phyloP scores from a whole-genome alignment of 2,797 vertebrate genomes.

The Lithobates pipiens region DNA sequence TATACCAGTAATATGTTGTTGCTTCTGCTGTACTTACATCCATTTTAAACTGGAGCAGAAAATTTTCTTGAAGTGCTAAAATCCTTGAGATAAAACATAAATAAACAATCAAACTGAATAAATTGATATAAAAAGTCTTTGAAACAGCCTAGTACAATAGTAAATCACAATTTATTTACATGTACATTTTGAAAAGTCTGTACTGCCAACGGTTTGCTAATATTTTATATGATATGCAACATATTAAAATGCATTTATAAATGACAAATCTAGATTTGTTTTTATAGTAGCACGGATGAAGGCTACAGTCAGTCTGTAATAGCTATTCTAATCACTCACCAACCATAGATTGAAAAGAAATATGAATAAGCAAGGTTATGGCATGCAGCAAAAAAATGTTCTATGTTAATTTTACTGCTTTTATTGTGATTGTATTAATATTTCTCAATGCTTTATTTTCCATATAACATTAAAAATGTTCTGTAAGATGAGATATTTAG shows the following conservation, averaged over 20 bases:
- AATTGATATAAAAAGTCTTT: too few relatives aligned
- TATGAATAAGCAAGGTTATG: neutral
- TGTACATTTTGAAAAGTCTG: neutral
- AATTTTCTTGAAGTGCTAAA: conserved; percentile 92
- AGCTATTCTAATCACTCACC: neutral
- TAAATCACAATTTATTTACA: too few relatives aligned
- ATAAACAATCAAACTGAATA: too few relatives aligned
- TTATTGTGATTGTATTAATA: too few relatives aligned
- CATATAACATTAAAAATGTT: too few relatives aligned
- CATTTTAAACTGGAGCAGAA: conserved; percentile 93
- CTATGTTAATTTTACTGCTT: too few relatives aligned
- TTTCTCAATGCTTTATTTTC: too few relatives aligned
- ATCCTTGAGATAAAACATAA: conserved; percentile 79
- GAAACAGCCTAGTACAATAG: too few relatives aligned
- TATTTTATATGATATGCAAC: neutral
- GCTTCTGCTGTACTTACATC: conserved; percentile 82
- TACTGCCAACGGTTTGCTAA: neutral
- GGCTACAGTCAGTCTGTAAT: neutral
- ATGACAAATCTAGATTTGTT: neutral
- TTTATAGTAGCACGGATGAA: neutral
- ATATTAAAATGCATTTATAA: neutral
- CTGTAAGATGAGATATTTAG: too few relatives aligned
- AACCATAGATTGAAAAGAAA: neutral
- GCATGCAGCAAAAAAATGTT: too few relatives aligned
- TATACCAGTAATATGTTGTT: too few relatives aligned